phyloP scores from a whole-genome alignment of 2,888 invertebrate genomes.

The Tetropium fuscum region DNA sequence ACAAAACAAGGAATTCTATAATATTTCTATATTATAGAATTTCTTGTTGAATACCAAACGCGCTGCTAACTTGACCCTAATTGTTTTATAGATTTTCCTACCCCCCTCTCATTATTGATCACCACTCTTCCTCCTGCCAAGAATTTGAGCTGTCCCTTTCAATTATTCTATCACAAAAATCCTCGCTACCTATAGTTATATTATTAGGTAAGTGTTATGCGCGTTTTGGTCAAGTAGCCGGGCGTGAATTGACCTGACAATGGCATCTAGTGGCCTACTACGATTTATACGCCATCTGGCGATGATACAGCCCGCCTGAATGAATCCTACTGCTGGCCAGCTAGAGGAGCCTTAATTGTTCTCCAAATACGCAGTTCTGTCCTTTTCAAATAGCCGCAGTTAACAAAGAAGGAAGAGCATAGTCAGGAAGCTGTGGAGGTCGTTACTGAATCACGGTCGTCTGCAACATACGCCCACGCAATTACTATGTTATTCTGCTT shows the following conservation, averaged over 20 bases:
- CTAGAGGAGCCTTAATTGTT: slow-evolving; percentile 4
- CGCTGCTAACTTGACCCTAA: no score
- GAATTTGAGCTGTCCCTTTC: no score
- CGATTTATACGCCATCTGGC: slow-evolving; percentile 66
- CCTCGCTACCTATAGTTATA: no score
- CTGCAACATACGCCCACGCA: slow-evolving; percentile 48
- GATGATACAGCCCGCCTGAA: slow-evolving; percentile 53
- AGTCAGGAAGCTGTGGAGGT: slow-evolving; percentile 3
- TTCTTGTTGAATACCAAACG: no score
- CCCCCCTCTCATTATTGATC: no score
- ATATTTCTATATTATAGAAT: no score
- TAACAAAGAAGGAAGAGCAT: background rate
- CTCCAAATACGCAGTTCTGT: slow-evolving; percentile 6
- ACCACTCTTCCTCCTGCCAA: no score
- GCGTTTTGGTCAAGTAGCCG: slow-evolving; percentile 44
- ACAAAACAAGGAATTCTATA: no score
- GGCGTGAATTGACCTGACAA: slow-evolving; percentile 55
- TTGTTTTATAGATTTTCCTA: no score
- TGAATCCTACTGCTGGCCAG: slow-evolving; percentile 33
- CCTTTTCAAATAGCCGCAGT: background rate
- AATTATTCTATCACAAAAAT: no score
- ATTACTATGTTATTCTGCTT: slow-evolving; percentile 51
- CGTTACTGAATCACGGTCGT: slow-evolving; percentile 26
- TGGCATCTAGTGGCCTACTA: slow-evolving; percentile 63
- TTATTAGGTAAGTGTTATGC: slow-evolving; percentile 26